A percentile compares a stretch with the other conserved stretches of the same genome.
phyloP scores from a whole-genome alignment of 2,797 vertebrate species.

The Simalia tracyae region DNA sequence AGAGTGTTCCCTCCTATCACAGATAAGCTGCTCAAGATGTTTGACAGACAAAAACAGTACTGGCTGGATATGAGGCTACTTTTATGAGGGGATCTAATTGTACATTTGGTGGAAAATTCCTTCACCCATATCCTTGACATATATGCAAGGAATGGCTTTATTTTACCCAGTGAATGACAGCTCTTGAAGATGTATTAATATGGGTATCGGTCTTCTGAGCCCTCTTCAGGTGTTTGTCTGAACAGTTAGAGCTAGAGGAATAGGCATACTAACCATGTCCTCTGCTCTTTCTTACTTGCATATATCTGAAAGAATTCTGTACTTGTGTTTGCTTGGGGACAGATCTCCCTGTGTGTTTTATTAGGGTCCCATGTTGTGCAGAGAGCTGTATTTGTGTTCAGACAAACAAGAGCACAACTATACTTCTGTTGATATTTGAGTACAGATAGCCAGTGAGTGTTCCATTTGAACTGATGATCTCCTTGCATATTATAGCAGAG shows the following conservation, averaged over 20 bases:
- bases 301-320: neutral
- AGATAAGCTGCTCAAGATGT: neutral
- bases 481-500: neutral
- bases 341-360: neutral
- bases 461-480: neutral
- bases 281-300: neutral
- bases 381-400: neutral
- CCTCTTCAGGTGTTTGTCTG: neutral
- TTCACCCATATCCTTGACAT: neutral
- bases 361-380: neutral
- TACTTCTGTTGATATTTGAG: neutral
- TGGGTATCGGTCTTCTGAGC: neutral
- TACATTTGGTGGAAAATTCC: neutral
- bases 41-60: neutral
- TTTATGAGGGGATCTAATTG: neutral
- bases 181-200: neutral
- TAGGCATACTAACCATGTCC: neutral
- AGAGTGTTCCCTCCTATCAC: neutral
- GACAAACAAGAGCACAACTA: too few relatives aligned
- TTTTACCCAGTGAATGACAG: neutral
- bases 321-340: neutral
- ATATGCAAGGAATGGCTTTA: neutral
- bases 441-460: neutral
- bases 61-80: neutral
- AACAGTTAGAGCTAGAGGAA: neutral